phyloP scores from a whole-genome alignment of 2,888 invertebrate genomes.

The Drosophila melanocephala region DNA sequence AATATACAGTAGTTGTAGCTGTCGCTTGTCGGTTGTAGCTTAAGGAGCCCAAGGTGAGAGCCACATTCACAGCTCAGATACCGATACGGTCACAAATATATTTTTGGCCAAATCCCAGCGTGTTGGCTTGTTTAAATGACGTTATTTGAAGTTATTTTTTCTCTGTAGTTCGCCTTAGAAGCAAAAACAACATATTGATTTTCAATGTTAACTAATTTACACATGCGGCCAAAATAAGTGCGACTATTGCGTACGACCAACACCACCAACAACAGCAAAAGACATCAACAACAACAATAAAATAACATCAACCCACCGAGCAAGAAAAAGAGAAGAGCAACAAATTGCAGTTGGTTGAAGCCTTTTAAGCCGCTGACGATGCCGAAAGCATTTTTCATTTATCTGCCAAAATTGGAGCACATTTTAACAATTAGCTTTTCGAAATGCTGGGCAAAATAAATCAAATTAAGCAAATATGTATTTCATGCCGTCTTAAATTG shows the following conservation, averaged over 20 bases:
- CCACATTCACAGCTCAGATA: constrained; percentile 27
- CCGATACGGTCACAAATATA: constrained; percentile 43
- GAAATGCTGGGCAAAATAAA: not conserved
- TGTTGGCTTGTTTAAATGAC: constrained; percentile 37
- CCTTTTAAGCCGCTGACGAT: constrained; percentile 15
- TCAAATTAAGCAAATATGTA: constrained; percentile 2
- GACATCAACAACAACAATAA: not conserved
- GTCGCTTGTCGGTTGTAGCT: constrained; percentile 13
- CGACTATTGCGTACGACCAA: constrained; percentile 36
- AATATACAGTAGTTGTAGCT: constrained; percentile 1
- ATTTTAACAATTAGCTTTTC: constrained; percentile 7
- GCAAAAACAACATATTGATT: constrained; percentile 42
- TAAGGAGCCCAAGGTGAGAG: constrained; percentile 70
- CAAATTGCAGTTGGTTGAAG: constrained; percentile 35
- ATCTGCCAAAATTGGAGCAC: constrained; percentile 26
- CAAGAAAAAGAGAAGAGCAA: constrained; percentile 12
- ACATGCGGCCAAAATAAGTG: constrained; percentile 49
- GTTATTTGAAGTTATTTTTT: constrained; percentile 11
- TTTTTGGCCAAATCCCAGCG: constrained; percentile 49
- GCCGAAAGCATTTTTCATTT: constrained; percentile 32
- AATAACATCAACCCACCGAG: not conserved
- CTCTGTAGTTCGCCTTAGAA: constrained; percentile 30
- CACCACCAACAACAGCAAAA: constrained; percentile 3
- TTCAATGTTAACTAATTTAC: constrained; percentile 77
- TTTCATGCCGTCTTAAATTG: not conserved